phyloP scores from a whole-genome alignment of 1,140 invertebrate genomes.

The Zophobas atratus region DNA sequence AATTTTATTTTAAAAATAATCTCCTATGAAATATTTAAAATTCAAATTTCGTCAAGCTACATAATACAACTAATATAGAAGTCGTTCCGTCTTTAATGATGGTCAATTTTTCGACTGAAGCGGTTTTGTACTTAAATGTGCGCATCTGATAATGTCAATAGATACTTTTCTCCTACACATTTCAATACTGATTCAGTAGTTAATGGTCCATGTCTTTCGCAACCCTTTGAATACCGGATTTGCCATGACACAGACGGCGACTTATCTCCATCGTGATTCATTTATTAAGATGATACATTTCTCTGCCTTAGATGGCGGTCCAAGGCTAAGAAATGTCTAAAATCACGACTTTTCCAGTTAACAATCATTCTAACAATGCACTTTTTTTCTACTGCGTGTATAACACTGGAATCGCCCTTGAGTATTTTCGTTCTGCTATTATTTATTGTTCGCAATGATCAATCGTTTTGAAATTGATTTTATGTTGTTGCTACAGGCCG shows the following conservation, averaged over 20 bases:
- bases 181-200: too few relatives aligned
- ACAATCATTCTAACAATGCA: constrained; percentile 25
- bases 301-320: constrained; percentile 33
- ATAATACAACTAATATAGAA: too few relatives aligned
- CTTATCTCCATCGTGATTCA: constrained; percentile 31
- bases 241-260: not conserved
- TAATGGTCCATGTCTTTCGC: not conserved
- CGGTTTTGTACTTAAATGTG: too few relatives aligned
- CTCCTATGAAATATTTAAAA: too few relatives aligned
- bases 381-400: constrained; percentile 21
- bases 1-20: too few relatives aligned
- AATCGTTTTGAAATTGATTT: constrained; percentile 42
- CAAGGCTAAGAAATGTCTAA: constrained; percentile 36
- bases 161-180: too few relatives aligned
- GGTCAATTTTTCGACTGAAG: too few relatives aligned
- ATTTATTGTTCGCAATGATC: constrained; percentile 31
- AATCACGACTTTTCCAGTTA: constrained; percentile 35
- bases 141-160: too few relatives aligned
- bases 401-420: constrained; percentile 6
- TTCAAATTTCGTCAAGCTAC: too few relatives aligned
- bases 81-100: too few relatives aligned
- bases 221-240: constrained; percentile 18
- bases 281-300: constrained; percentile 41
- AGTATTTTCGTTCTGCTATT: constrained; percentile 15
- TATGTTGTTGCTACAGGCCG: constrained; percentile 20